A percentile compares a stretch with the other conserved stretches of the same genome.
Evolutionary conservation across 1,140 invertebrate species (phyloP).

Genomic region (Zaprionus ornatus): DNA sequence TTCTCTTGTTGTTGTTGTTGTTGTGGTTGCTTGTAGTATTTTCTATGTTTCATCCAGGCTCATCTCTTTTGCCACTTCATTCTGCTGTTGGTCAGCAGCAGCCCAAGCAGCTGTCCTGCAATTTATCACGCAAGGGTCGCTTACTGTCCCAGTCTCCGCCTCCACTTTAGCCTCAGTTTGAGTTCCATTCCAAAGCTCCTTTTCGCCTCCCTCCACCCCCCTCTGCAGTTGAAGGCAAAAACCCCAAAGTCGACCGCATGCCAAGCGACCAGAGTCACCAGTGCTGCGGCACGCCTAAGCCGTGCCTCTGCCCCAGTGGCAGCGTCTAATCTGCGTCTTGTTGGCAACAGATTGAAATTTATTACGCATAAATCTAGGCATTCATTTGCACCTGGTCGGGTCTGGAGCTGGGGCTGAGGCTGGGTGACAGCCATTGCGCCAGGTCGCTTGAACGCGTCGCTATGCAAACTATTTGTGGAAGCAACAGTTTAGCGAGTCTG

Average conservation of each 20-base stretch:
- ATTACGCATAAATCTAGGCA: slow-evolving; percentile 82
- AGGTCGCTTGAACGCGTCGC: slow-evolving; percentile 45
- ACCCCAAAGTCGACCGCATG: slow-evolving; percentile 41
- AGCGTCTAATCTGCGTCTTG: slow-evolving; percentile 72
- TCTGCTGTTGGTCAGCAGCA: slow-evolving; percentile 37
- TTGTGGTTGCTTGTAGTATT: slow-evolving; percentile 9
- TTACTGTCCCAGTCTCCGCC: not conserved
- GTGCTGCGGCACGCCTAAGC: not conserved
- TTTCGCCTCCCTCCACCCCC: too few species aligned
- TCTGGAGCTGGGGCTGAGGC: slow-evolving; percentile 4
- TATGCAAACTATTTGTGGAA: slow-evolving; percentile 71
- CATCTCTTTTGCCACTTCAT: slow-evolving; percentile 58
- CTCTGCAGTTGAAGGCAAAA: not conserved
- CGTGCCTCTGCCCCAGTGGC: not conserved
- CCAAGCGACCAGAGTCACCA: slow-evolving; percentile 9
- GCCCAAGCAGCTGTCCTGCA: slow-evolving; percentile 45
- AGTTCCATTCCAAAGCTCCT: too few species aligned
- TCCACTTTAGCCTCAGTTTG: too few species aligned
- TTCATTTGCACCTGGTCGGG: slow-evolving; percentile 74
- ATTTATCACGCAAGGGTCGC: slow-evolving; percentile 54
- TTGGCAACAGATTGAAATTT: slow-evolving; percentile 83
- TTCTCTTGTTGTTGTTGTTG: too few species aligned
- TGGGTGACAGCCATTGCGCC: not conserved
- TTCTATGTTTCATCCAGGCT: slow-evolving; percentile 15
- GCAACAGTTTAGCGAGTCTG: slow-evolving; percentile 51